Base-by-base conservation (phyloP, 2,888 invertebrate species). In the Sicus ferrugineus region DNA sequence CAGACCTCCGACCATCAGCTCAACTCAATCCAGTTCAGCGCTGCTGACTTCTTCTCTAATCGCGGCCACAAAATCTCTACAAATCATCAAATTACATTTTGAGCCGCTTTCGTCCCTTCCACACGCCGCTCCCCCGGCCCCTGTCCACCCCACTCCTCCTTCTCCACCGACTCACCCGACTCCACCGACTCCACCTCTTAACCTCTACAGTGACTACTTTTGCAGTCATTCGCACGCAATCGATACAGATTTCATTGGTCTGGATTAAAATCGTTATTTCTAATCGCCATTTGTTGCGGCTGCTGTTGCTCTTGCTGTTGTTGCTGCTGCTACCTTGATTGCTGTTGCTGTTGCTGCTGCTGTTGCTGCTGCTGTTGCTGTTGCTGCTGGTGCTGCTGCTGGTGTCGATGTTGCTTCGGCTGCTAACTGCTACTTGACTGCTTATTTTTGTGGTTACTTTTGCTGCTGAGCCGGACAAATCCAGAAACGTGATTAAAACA, bases 51-150 rank as follows among this genome's bases (percentile, higher is more conserved):
- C 56, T 54, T 52, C 38, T 66, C 58, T 56, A 42, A 66, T 66
- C 66, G 26, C 11, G 14, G 50, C 54, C 46, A 50, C 63, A 58
- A 65, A 71, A 71, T 71, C 71, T 66, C 48, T 69, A 66, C 68
- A 71, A 71, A 71, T 71, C 69, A 71, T 71, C 71, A 66, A 68
- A 71, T 68, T 71, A 68, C 71, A 62, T 62, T n/a, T n/a, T n/a
- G n/a, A n/a, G n/a, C n/a, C n/a, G n/a, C n/a, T n/a, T n/a, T 71
- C 69, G 67, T 67, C 70, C 69, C 66, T 72, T 70, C 69, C 46
- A 11, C 38, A 9, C 21, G 21, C 48, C 16, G 26, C 26, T 7
- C 19, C 31, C n/a, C 50, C 64, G 50, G 21, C 19, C 21, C 19
- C 19, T 50, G 3, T 19, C 50, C 19, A 48, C n/a, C 19, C 9